Evolutionary conservation across 2,888 invertebrate species (phyloP).

Genomic region (Pheosia tremula): DNA sequence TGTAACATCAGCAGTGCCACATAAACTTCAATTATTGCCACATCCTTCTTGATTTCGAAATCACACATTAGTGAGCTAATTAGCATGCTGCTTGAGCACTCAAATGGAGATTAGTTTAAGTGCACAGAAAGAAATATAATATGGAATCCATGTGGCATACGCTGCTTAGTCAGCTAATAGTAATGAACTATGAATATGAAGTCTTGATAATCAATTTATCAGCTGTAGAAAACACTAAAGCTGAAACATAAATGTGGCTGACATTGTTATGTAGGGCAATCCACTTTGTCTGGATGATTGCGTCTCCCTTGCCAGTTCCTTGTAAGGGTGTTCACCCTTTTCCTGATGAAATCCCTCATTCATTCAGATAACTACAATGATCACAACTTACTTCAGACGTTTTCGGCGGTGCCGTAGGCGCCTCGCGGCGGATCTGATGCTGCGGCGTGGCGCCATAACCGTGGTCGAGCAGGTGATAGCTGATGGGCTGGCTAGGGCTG

Average conservation of each 20-base stretch:
- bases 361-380: neutral
- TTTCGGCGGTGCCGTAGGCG: slow-evolving; percentile 81
- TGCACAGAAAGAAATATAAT: neutral
- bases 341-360: neutral
- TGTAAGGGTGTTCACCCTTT: neutral
- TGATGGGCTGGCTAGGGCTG: slow-evolving; percentile 83
- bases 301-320: neutral
- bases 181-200: neutral
- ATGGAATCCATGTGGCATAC: neutral
- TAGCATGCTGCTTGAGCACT: slow-evolving; percentile 5
- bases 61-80: slow-evolving; percentile 11
- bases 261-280: neutral
- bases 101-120: slow-evolving; percentile 1
- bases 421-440: slow-evolving; percentile 86
- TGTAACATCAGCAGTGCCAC: slow-evolving; percentile 16
- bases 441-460: slow-evolving; percentile 94
- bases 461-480: slow-evolving; percentile 93
- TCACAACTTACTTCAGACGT: slow-evolving; percentile 79
- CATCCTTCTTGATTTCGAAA: slow-evolving; percentile 16
- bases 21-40: slow-evolving; percentile 13
- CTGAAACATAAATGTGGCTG: neutral
- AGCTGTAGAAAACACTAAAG: neutral
- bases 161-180: neutral
- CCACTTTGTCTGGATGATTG: neutral
- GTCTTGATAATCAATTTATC: neutral